Evolutionary conservation across 2,888 invertebrate genomes (phyloP).

Genomic region (Teleiodes luculella): DNA sequence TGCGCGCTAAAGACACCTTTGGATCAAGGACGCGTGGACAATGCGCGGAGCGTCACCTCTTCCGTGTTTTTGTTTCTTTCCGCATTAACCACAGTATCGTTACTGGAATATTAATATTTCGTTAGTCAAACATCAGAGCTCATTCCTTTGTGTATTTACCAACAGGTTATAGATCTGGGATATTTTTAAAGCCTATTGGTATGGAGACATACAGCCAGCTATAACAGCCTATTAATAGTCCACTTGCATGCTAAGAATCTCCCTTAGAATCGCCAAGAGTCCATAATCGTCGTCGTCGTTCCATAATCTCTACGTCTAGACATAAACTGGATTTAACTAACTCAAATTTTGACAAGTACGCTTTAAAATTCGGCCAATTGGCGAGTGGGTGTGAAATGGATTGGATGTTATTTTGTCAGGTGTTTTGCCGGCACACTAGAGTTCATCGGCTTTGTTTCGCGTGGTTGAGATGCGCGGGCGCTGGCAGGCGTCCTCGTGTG

Average conservation of each 20-base stretch:
- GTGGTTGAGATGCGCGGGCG: conserved; percentile 12
- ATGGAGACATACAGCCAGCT: too few relatives aligned
- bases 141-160: conserved; percentile 46
- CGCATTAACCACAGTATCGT: conserved; percentile 55
- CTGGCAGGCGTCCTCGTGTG: conserved; percentile 27
- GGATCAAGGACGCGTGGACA: conserved; percentile 66
- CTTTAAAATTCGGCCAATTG: too few relatives aligned
- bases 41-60: conserved; percentile 52
- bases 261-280: too few relatives aligned
- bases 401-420: conserved; percentile 18
- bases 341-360: too few relatives aligned
- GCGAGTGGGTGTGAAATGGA: not conserved
- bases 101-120: conserved; percentile 68
- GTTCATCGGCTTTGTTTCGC: conserved; percentile 38
- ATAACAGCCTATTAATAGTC: too few relatives aligned
- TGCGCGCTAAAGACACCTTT: conserved; percentile 37
- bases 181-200: too few relatives aligned
- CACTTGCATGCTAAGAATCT: too few relatives aligned
- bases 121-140: conserved; percentile 40
- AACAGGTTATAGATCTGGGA: conserved; percentile 34
- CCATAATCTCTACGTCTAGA: too few relatives aligned
- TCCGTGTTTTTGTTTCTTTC: conserved; percentile 70
- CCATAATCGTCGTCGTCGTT: too few relatives aligned
- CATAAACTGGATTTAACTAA: too few relatives aligned
- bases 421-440: conserved; percentile 20